phyloP scores from a whole-genome alignment of 2,888 invertebrate genomes.

The Drosophila nr. perissopoda region DNA sequence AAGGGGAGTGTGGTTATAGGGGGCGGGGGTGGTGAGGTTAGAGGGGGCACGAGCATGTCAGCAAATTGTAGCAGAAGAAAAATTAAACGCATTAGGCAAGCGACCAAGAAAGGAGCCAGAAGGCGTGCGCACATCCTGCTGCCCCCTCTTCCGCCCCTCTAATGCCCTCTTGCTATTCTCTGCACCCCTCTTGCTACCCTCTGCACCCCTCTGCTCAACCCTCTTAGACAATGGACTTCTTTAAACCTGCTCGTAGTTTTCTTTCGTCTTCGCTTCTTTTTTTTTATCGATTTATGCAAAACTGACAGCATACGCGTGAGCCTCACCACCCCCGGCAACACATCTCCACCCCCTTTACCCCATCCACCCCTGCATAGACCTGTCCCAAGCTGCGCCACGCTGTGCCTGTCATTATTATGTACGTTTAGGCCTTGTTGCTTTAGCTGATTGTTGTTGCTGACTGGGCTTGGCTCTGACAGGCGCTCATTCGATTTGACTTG shows the following conservation, averaged over 20 bases:
- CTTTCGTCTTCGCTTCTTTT: background rate
- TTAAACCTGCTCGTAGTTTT: conserved; percentile 59
- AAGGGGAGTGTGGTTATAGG: background rate
- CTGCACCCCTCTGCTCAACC: background rate
- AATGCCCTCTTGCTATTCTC: fast-evolving
- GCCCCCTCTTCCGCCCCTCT: background rate
- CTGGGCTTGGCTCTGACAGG: conserved; percentile 60
- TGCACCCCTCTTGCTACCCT: background rate
- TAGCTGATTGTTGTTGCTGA: conserved; percentile 29
- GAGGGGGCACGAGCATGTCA: conserved; percentile 3
- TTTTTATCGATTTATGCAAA: conserved; percentile 74
- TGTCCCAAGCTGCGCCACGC: conserved; percentile 17
- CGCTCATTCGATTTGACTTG: conserved; percentile 51
- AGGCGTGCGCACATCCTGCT: conserved; percentile 31
- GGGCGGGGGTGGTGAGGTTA: background rate
- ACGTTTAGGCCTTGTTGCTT: conserved; percentile 69
- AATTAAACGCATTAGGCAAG: conserved; percentile 76
- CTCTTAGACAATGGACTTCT: conserved; percentile 29
- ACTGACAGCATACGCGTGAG: conserved; percentile 43
- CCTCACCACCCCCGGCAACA: background rate
- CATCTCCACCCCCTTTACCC: background rate
- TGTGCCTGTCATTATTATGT: conserved; percentile 64
- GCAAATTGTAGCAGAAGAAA: conserved; percentile 79
- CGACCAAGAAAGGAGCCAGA: conserved; percentile 45
- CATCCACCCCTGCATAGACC: conserved; percentile 4